Evolutionary conservation across 2,797 vertebrate species (phyloP).

Genomic region (Pantherophis vulpinus): DNA sequence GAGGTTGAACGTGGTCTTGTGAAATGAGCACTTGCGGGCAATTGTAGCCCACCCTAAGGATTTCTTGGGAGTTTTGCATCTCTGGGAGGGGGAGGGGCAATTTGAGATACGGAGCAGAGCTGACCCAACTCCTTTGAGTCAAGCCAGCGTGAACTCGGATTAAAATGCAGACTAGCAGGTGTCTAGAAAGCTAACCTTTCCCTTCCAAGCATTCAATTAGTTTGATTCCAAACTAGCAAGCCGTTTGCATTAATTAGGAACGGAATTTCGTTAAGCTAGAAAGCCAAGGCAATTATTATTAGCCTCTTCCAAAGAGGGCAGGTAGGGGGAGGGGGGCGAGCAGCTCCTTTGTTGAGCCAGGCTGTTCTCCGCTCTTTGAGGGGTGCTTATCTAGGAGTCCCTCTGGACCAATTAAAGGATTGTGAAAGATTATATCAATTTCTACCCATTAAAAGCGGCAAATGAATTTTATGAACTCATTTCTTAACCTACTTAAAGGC

Average conservation of each 20-base stretch:
- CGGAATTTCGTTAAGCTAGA: not conserved
- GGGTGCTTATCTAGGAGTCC: not conserved
- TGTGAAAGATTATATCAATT: not conserved
- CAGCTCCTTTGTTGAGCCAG: not conserved
- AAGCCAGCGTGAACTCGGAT: not conserved
- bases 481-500: not conserved
- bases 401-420: not conserved
- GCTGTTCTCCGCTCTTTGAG: not conserved
- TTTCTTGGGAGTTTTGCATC: not conserved
- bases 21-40: not conserved
- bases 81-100: not conserved
- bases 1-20: not conserved
- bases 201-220: slow-evolving; percentile 4
- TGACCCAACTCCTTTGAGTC: not conserved
- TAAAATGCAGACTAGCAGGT: not conserved
- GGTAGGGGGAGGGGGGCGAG: accelerated
- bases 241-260: not conserved
- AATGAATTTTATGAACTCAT: not conserved
- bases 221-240: slow-evolving; percentile 12
- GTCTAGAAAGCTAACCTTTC: not conserved
- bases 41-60: not conserved
- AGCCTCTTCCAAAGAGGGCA: not conserved
- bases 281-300: not conserved
- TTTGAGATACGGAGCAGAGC: not conserved
- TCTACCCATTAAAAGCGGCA: not conserved